These are phyloP conservation scores for Electrophaes corylata DNA, from an alignment of 2,888 invertebrate species.

Conservation along the genomic window DNA sequence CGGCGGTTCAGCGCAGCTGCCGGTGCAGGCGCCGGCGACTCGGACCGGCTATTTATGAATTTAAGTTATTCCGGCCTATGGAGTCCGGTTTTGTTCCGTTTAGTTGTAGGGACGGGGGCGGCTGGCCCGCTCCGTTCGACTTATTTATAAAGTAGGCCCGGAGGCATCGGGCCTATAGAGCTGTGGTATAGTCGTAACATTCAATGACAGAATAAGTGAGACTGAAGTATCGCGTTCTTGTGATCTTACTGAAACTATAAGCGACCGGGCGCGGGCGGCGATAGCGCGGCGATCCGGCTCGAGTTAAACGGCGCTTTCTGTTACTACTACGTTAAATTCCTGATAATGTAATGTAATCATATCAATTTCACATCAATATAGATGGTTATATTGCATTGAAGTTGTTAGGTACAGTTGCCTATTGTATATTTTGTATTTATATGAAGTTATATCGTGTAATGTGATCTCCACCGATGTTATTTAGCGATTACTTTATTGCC, in stretches of 20 bases:
- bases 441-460: slow-evolving; percentile 80
- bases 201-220: slow-evolving; percentile 83
- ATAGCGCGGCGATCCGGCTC: slow-evolving; percentile 32
- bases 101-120: slow-evolving; percentile 29
- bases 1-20: slow-evolving; percentile 30
- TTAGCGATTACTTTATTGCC: slow-evolving; percentile 82
- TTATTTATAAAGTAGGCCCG: slow-evolving; percentile 31
- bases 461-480: slow-evolving; percentile 84
- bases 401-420: slow-evolving; percentile 76
- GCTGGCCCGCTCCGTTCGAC: slow-evolving; percentile 30
- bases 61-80: slow-evolving; percentile 67
- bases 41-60: slow-evolving; percentile 63
- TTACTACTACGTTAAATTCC: slow-evolving; percentile 75
- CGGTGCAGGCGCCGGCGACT: slow-evolving; percentile 66
- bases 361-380: slow-evolving; percentile 81
- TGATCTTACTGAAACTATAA: slow-evolving; percentile 60
- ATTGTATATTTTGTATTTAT: slow-evolving; percentile 83
- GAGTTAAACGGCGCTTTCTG: slow-evolving; percentile 69
- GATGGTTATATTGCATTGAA: slow-evolving; percentile 79
- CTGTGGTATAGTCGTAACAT: slow-evolving; percentile 75
- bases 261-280: slow-evolving; percentile 46
- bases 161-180: slow-evolving; percentile 35
- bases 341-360: slow-evolving; percentile 68
- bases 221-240: slow-evolving; percentile 80
- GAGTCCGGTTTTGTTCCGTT: slow-evolving; percentile 28